A percentile compares a stretch with the other conserved stretches of the same genome.
phyloP scores from a whole-genome alignment of 2,888 invertebrate species.

The Drosophila atripex region DNA sequence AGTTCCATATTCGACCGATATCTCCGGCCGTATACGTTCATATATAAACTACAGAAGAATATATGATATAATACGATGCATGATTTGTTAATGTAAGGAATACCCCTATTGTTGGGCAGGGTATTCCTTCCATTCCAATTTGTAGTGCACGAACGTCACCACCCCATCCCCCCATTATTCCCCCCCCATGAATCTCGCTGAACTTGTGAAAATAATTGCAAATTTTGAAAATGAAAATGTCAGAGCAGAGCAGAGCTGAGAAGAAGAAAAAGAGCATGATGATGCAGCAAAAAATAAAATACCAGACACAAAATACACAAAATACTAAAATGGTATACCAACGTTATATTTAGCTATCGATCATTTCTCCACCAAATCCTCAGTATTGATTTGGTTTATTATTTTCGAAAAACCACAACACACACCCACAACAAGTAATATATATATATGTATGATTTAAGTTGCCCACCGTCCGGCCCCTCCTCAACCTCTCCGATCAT shows the following conservation, averaged over 20 bases:
- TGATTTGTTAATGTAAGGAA: not conserved
- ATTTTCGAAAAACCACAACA: no score
- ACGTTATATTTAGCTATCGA: not conserved
- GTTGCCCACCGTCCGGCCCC: not conserved
- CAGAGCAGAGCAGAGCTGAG: no score
- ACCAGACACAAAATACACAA: not conserved
- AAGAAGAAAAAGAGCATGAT: no score
- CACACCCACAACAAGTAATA: not conserved
- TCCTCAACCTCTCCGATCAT: no score
- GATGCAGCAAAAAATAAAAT: not conserved
- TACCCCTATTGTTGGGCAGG: constrained; percentile 3
- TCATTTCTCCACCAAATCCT: no score
- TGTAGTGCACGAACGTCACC: no score
- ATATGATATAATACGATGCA: not conserved
- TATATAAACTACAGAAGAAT: not conserved
- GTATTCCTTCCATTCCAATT: not conserved
- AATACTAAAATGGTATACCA: not conserved
- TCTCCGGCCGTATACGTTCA: not conserved
- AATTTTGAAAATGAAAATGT: not conserved
- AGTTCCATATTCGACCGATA: not conserved
- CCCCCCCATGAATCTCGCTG: not conserved
- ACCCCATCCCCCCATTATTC: no score
- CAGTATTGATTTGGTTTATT: not conserved
- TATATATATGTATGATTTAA: not conserved
- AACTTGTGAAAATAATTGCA: no score